Percentiles rank a stretch among this genome's conserved stretches.
Evolutionary conservation across 1,140 invertebrate species (phyloP).

Genomic region (Periplaneta americana): DNA sequence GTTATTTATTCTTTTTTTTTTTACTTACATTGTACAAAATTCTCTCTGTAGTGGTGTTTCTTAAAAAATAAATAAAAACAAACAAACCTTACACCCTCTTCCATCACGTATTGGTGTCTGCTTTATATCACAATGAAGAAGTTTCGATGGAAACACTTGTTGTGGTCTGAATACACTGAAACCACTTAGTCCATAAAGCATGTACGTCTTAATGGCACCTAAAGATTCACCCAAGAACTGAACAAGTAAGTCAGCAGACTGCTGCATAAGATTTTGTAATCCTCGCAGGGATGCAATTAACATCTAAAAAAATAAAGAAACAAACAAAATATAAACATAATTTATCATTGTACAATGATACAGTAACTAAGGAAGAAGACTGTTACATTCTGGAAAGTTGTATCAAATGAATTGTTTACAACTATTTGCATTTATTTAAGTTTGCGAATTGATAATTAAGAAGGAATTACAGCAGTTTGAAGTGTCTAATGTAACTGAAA

Average conservation of each 20-base stretch:
- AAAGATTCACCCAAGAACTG: constrained; percentile 39
- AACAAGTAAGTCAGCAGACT: neutral
- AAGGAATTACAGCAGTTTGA: no score
- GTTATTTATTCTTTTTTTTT: no score
- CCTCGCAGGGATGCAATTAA: neutral
- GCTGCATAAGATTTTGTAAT: neutral
- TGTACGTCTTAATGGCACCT: constrained; percentile 44
- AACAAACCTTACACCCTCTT: neutral
- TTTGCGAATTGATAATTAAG: no score
- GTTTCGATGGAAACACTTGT: constrained; percentile 40
- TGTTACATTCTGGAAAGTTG: neutral
- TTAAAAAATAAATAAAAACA: no score
- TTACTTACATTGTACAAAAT: no score
- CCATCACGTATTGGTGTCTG: neutral
- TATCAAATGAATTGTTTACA: no score
- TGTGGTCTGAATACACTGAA: constrained; percentile 32
- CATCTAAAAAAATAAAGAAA: neutral
- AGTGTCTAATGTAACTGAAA: no score
- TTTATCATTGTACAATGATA: no score
- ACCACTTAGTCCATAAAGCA: constrained; percentile 41
- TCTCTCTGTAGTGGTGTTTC: no score
- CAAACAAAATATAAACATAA: no score
- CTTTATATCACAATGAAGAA: constrained; percentile 9
- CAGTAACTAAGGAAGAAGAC: neutral
- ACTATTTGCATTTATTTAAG: no score